Percentiles rank a stretch among this genome's conserved stretches.
phyloP scores from a whole-genome alignment of 2,888 invertebrate species.

The Isoperla grammatica region DNA sequence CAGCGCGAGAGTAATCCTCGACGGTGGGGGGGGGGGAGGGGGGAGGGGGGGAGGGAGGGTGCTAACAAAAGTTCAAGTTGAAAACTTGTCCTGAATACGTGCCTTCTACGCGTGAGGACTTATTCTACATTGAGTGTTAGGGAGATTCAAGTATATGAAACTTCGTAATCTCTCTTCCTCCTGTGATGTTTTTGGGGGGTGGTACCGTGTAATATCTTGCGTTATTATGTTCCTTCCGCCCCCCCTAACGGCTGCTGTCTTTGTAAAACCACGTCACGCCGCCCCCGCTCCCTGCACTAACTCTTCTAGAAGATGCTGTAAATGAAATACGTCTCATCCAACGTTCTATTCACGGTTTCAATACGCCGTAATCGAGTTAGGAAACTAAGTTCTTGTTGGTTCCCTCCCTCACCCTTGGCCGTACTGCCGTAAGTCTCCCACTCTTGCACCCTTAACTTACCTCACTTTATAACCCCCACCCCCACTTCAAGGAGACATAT shows the following conservation, averaged over 20 bases:
- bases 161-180: slow-evolving; percentile 17
- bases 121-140: slow-evolving; percentile 4
- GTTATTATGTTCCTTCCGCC: slow-evolving; percentile 14
- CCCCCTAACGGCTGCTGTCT: slow-evolving; percentile 5
- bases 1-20: background rate
- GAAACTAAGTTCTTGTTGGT: slow-evolving; percentile 27
- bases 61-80: slow-evolving; percentile 8
- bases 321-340: slow-evolving; percentile 31
- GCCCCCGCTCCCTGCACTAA: background rate
- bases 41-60: background rate
- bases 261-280: slow-evolving; percentile 19
- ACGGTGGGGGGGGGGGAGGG: no score
- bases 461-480: background rate
- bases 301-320: slow-evolving; percentile 20
- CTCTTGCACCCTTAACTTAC: slow-evolving; percentile 1
- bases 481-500: no score
- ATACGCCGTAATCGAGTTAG: slow-evolving; percentile 32
- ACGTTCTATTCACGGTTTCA: slow-evolving; percentile 31
- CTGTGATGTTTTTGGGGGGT: background rate
- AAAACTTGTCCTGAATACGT: background rate
- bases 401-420: background rate
- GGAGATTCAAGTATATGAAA: slow-evolving; percentile 1
- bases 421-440: background rate
- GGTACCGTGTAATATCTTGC: slow-evolving; percentile 17
- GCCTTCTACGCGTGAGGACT: background rate